Evolutionary conservation across 2,113 vertebrate genomes (phyloP), one percentile per base, ranked within the genome.

Genomic region (Sceloporus tristichus): DNA sequence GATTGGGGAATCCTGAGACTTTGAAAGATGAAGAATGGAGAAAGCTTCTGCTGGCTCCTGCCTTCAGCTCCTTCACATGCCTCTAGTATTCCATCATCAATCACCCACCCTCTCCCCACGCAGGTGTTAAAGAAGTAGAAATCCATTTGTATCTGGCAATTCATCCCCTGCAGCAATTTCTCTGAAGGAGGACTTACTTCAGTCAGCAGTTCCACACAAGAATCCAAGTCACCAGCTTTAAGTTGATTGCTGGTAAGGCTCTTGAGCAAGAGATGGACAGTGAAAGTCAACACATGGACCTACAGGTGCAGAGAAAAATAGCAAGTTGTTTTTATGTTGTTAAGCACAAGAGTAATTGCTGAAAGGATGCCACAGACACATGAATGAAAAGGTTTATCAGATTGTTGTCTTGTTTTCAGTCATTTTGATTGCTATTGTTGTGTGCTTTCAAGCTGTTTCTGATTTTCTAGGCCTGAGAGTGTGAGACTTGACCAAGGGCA

Each of bases 251-350:
- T 85, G 42, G 91, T 89, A 90, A 99, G 97, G 80, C 95, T 94
- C 34, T 97, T 97, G 84, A 99, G 96, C 89, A 99, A 92, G 85
- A 98, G 96, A 94, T 98, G 97, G 29, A 99, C 98, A 0, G 98
- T 99, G 95, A 98, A 99, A 34, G 98, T 99, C 54, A 99, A 93
- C 86, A 99, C 99, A 1, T 99, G 99, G 81, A 99, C 97, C 99
- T 99, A 93, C 14, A 40, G 9, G 29, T 93, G 29, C 53, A 78
- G 93, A 34, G 56, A 65, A 71, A 93, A 66, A 73, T 21, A 81
- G 18, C 77, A 73, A 79, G 40, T 14, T 53, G 14, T 5, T 71
- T 75, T 62, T 16, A 13, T 70, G n/a, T 18, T 25, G 86, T 38
- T 77, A 76, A 34, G 18, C 62, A 54, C n/a, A 62, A 81, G 42